Percentiles rank a stretch among this genome's conserved stretches.
Conservation (phyloP, 2,888 invertebrate species). For the Villa cingulata region DNA sequence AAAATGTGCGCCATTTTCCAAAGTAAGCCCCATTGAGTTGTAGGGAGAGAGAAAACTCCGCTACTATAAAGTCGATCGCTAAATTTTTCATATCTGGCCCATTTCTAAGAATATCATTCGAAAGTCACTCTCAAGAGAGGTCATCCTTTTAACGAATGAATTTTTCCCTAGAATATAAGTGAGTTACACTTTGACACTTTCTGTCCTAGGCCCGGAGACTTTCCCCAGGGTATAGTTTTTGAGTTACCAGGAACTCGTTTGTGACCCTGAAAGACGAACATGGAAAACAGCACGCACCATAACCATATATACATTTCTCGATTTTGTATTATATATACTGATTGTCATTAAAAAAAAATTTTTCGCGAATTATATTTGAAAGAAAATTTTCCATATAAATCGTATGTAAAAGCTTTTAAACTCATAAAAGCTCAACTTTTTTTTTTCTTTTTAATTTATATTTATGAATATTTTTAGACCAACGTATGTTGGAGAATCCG, state of each 20-base stretch:
- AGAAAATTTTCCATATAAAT: background rate
- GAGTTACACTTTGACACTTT: conserved; percentile 34
- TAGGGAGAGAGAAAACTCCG: background rate
- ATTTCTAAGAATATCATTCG: conserved; percentile 20
- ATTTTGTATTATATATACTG: no score
- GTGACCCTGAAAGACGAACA: conserved; percentile 35
- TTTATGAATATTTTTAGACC: conserved; percentile 47
- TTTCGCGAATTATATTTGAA: background rate
- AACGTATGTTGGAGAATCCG: conserved; percentile 54
- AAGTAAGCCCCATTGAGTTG: conserved; percentile 32
- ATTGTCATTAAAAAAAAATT: no score
- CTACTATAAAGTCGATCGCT: background rate
- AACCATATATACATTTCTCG: no score
- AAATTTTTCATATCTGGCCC: conserved; percentile 26
- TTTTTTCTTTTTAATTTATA: background rate
- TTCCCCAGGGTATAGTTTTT: conserved; percentile 31
- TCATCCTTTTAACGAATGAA: conserved; percentile 14
- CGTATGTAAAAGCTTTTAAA: no score
- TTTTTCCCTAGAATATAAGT: conserved; percentile 30
- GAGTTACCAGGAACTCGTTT: conserved; percentile 36
- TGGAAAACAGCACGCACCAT: conserved; percentile 20
- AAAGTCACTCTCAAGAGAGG: background rate
- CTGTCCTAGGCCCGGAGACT: conserved; percentile 37
- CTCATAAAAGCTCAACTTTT: background rate
- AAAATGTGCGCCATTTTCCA: conserved; percentile 21